Percentiles rank a stretch among this genome's conserved stretches.
Evolutionary conservation across 2,888 invertebrate species (phyloP).

Genomic region (Microplitis manilae): DNA sequence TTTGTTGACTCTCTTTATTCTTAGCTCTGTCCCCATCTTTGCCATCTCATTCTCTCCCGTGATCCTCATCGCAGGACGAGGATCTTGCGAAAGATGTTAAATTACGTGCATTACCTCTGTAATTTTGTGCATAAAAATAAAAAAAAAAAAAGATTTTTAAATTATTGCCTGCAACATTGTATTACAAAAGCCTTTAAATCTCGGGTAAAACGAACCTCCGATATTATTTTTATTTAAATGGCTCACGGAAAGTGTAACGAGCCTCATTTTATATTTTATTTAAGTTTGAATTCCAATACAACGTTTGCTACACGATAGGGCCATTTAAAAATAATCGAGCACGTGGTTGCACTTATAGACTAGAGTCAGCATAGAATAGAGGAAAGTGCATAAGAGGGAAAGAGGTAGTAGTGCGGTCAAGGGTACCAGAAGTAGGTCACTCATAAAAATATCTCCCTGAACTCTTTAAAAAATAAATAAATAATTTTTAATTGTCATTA

Average conservation of each 20-base stretch:
- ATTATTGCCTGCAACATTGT: neutral
- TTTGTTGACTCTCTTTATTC: neutral
- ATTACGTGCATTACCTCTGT: constrained; percentile 23
- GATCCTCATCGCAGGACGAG: neutral
- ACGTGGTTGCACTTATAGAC: neutral
- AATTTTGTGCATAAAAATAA: constrained; percentile 5
- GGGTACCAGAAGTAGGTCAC: constrained; percentile 38
- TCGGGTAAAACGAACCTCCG: neutral
- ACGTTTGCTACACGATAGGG: too few species aligned
- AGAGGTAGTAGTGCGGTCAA: constrained; percentile 43
- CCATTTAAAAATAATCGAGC: neutral
- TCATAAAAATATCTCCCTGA: constrained; percentile 35
- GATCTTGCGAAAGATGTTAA: constrained; percentile 28
- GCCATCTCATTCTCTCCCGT: neutral
- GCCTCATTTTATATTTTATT: too few species aligned
- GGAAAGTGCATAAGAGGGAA: constrained; percentile 25
- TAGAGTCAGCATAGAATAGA: neutral
- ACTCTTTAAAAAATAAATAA: constrained; percentile 14
- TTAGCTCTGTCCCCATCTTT: neutral
- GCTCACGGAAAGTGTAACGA: too few species aligned
- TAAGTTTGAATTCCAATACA: too few species aligned
- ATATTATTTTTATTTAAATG: neutral
- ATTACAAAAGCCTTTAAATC: neutral
- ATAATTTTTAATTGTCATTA: neutral
- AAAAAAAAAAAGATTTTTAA: neutral